Conservation (phyloP, 2,797 vertebrate genomes). For the Parauchenoglanis punctatus region DNA sequence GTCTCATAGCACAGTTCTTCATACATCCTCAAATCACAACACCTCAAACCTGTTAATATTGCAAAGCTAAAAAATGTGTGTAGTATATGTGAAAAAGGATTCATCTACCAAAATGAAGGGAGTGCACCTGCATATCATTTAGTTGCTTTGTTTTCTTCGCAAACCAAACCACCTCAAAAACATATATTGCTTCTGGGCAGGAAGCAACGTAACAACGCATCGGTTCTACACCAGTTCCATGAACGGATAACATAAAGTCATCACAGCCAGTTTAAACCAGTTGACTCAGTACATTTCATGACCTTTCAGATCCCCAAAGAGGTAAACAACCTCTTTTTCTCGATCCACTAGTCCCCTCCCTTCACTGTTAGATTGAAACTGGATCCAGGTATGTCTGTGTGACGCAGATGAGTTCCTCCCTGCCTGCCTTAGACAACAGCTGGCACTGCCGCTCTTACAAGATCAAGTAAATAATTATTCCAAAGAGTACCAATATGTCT, state of each 20-base stretch:
- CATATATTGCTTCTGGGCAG: not conserved
- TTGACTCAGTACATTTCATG: slow-evolving; percentile 52
- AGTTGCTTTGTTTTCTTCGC: not conserved
- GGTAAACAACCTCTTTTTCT: slow-evolving; percentile 70
- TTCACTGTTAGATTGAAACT: slow-evolving; percentile 59
- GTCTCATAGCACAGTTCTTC: not conserved
- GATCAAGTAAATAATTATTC: slow-evolving; percentile 31
- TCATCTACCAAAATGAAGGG: not conserved
- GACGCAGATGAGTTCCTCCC: slow-evolving; percentile 37
- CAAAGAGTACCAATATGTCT: slow-evolving; percentile 27
- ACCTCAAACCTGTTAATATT: not conserved
- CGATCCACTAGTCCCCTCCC: slow-evolving; percentile 51
- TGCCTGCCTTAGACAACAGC: slow-evolving; percentile 22
- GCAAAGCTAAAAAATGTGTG: not conserved
- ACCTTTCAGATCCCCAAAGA: slow-evolving; percentile 60
- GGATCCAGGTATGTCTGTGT: slow-evolving; percentile 54
- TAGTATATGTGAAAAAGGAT: not conserved
- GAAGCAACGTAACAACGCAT: not conserved
- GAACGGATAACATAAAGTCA: not conserved
- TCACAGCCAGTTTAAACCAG: slow-evolving; percentile 57
- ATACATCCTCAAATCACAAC: not conserved
- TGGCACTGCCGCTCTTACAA: slow-evolving; percentile 14
- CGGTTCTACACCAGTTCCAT: not conserved
- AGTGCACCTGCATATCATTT: not conserved
- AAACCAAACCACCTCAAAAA: not conserved